Conservation (phyloP, 2,888 invertebrate species). For the Desoria tigrina region DNA sequence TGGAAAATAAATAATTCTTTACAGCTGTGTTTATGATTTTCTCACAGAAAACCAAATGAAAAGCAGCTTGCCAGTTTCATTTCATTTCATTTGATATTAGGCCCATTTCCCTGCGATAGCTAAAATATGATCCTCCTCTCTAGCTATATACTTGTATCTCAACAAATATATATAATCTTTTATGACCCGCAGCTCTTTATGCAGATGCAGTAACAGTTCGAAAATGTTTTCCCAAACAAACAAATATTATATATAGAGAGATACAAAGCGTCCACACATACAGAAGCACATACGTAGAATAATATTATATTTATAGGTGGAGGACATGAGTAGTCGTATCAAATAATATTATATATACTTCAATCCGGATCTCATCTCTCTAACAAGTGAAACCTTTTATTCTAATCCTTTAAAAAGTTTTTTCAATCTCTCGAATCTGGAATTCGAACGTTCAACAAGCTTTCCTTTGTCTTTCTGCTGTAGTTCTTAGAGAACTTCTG, state of each 20-base stretch:
- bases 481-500: not conserved
- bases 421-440: constrained; percentile 9
- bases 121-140: constrained; percentile 42
- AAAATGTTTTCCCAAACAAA: too few relatives aligned
- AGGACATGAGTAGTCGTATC: not conserved
- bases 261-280: not conserved
- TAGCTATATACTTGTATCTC: not conserved
- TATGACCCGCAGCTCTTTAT: constrained; percentile 42
- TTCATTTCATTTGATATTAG: constrained; percentile 31
- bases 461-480: constrained; percentile 15
- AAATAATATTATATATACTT: constrained; percentile 37
- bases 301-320: not conserved
- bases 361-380: constrained; percentile 35
- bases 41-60: constrained; percentile 31
- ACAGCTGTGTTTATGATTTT: constrained; percentile 53
- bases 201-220: too few relatives aligned
- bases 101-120: constrained; percentile 10
- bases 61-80: constrained; percentile 43
- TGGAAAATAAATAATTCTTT: constrained; percentile 53
- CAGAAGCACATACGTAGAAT: constrained; percentile 1
- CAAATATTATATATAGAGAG: too few relatives aligned
- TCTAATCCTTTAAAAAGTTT: constrained; percentile 52
- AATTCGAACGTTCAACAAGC: constrained; percentile 19
- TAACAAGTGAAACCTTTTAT: constrained; percentile 54
- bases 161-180: constrained; percentile 41